These are phyloP conservation scores for Liasis olivaceus DNA, from an alignment of 2,797 vertebrate genomes.

Conservation along the genomic window DNA sequence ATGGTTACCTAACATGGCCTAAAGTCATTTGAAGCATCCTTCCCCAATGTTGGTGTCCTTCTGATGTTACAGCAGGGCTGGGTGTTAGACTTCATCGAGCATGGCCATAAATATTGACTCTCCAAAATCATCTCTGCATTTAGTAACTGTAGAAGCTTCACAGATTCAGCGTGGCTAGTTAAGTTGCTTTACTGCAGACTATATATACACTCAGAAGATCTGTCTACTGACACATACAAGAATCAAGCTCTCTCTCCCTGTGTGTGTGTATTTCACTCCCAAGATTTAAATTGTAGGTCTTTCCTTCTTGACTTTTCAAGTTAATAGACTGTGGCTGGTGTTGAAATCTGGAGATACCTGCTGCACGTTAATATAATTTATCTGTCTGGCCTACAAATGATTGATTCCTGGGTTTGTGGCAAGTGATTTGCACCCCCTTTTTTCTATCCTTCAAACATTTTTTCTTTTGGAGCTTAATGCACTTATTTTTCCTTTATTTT, in stretches of 20 bases:
- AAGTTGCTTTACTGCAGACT: not conserved
- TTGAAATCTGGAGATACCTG: not conserved
- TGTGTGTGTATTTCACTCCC: not conserved
- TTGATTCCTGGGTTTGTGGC: not conserved
- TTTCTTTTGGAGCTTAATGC: not conserved
- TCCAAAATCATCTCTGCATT: not conserved
- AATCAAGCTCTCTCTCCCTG: too few species aligned
- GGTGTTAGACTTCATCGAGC: not conserved
- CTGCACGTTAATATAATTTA: not conserved
- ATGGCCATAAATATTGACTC: not conserved
- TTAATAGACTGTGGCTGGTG: too few species aligned
- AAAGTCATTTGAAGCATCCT: not conserved
- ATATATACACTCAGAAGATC: not conserved
- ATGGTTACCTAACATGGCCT: not conserved
- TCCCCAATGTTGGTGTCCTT: not conserved
- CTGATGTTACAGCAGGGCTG: not conserved
- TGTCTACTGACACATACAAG: not conserved
- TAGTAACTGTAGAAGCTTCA: not conserved
- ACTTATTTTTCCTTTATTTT: not conserved
- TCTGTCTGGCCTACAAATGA: not conserved
- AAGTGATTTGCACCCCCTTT: not conserved
- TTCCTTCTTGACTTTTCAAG: not conserved
- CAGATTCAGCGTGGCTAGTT: not conserved
- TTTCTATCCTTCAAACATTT: not conserved
- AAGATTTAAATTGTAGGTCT: not conserved